Percentiles rank a stretch among this genome's conserved stretches.
Conservation (phyloP, 2,113 vertebrate genomes). For the Clupea harengus region DNA sequence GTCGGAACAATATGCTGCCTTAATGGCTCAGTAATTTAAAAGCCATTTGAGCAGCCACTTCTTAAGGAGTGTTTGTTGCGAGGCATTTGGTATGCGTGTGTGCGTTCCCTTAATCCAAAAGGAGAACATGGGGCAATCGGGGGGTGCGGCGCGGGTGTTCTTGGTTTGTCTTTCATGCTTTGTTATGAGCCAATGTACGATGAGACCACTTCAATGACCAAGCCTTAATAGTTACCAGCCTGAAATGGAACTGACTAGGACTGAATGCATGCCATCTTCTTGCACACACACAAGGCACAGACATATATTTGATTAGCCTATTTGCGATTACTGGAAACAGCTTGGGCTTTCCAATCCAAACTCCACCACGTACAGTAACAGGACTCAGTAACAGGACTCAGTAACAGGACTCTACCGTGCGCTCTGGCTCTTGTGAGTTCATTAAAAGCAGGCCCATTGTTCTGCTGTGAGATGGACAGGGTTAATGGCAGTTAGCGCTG, state of each 20-base stretch:
- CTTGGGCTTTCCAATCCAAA: not conserved
- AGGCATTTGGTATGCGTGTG: not conserved
- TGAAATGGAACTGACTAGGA: not conserved
- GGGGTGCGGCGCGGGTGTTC: not conserved
- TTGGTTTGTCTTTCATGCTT: conserved; percentile 4
- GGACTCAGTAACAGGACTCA: too few species aligned
- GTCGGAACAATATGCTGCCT: conserved; percentile 48
- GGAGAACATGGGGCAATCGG: not conserved
- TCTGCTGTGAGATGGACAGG: not conserved
- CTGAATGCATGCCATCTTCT: not conserved
- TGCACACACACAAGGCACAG: not conserved
- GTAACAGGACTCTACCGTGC: not conserved
- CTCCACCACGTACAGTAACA: not conserved
- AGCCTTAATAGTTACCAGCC: not conserved
- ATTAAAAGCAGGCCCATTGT: not conserved
- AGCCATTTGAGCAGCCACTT: conserved; percentile 47
- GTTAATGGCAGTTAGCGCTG: conserved; percentile 7
- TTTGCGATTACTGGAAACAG: not conserved
- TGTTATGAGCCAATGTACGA: conserved; percentile 5
- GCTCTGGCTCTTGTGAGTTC: not conserved
- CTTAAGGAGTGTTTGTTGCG: conserved; percentile 18
- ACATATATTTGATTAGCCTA: not conserved
- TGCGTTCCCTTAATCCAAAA: not conserved
- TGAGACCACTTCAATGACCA: not conserved
- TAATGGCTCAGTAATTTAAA: conserved; percentile 50